Evolutionary conservation across 2,888 invertebrate species (phyloP), one percentile per base, ranked within the genome.

Genomic region (Acronicta aceris): DNA sequence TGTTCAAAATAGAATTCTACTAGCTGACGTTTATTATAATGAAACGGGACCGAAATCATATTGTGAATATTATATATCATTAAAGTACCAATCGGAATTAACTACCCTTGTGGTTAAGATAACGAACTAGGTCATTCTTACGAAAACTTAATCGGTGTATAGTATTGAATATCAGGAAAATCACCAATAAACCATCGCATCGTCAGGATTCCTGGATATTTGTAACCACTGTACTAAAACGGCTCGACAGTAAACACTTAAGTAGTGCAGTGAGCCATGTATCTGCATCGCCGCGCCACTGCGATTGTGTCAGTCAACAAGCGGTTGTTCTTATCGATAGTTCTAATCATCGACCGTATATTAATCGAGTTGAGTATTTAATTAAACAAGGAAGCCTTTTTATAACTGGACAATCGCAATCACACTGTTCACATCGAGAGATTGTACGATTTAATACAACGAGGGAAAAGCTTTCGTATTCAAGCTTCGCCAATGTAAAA

Each of bases 251-350:
- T 42, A 49, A 45, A 55, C 16, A 46, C 15, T 10, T 9, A n/a
- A 15, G 13, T 33, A 33, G 43, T 55, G 43, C 27, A 43, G 36
- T 17, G n/a, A 30, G 25, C 25, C 8, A 12, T 38, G 30, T 17
- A 43, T 57, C 33, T 50, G 27, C 36, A 56, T 16, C 9, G 36
- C 36, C 38, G 16, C 13, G 17, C n/a, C 15, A 54, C 40, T 33
- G 45, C 53, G 46, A 72, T 59, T 49, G 36, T 58, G 27, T 59
- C 60, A 46, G 51, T 56, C 27, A 53, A 60, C 42, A 56, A 52
- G 12, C 30, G 25, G 38, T 47, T 70, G 42, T 51, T 27, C 38
- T 7, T 40, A 48, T 60, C 46, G 43, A 27, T 17, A 3, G 30
- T 42, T 49, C 7, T 30, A 38, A 45, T 54, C 25, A 42, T 54